A percentile compares a stretch with the other conserved stretches of the same genome.
Evolutionary conservation across 2,113 vertebrate genomes (phyloP).

Genomic region (Lophius piscatorius): DNA sequence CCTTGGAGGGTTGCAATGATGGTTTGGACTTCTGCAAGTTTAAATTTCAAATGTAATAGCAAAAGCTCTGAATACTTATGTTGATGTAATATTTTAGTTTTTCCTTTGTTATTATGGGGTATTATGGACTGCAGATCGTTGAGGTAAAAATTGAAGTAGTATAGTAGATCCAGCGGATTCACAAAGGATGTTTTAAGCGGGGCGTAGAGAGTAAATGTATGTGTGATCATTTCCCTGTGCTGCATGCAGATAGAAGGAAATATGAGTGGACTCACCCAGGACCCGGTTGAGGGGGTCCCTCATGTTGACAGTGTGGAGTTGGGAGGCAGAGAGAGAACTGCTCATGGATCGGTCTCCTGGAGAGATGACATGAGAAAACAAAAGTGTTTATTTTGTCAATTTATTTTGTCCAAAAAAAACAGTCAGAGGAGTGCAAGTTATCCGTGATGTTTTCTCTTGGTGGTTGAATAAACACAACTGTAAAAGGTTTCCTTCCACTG

Average conservation of each 20-base stretch:
- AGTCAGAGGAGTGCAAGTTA: neutral
- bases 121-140: no score
- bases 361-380: neutral
- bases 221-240: neutral
- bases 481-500: constrained; percentile 4
- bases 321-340: constrained; percentile 93
- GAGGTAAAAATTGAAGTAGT: no score
- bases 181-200: no score
- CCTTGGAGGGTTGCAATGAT: no score
- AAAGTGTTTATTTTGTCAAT: constrained; percentile 3
- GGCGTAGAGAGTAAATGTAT: no score
- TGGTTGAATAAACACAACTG: no score
- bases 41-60: no score
- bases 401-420: neutral
- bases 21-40: no score
- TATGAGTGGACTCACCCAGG: constrained; percentile 82
- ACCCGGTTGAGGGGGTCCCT: constrained; percentile 94
- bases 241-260: neutral
- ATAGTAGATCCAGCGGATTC: no score
- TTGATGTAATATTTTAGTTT: no score
- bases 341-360: constrained; percentile 93
- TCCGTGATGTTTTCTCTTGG: accelerated
- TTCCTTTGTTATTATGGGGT: no score
- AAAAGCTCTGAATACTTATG: no score
- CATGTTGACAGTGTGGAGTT: constrained; percentile 98